These are phyloP conservation scores for Pelodiscus sinensis DNA, from an alignment of 2,113 vertebrate genomes.

Conservation along the genomic window DNA sequence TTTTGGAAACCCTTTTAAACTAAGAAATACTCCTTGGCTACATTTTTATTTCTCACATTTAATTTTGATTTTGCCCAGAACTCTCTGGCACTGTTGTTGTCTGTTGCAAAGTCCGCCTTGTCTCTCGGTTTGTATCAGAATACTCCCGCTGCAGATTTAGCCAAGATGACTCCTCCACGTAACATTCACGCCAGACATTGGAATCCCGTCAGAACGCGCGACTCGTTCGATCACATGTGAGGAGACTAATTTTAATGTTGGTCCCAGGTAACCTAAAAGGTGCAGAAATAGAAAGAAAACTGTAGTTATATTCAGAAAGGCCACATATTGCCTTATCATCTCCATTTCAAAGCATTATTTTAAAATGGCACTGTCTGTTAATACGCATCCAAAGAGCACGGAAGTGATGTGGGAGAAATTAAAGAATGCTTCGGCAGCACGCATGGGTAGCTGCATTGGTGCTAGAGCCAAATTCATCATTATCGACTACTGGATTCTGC, in stretches of 20 bases:
- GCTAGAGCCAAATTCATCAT: background rate
- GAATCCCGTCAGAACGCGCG: constrained; percentile 55
- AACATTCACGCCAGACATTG: background rate
- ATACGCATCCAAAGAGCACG: background rate
- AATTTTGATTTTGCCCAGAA: background rate
- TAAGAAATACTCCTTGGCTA: background rate
- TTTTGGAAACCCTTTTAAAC: background rate
- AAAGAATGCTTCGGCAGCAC: background rate
- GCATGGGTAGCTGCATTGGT: background rate
- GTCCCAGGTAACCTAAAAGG: background rate
- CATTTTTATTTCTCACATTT: background rate
- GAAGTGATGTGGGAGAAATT: background rate
- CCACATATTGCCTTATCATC: background rate
- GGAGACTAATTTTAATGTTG: constrained; percentile 40
- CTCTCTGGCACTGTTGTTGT: constrained; percentile 20
- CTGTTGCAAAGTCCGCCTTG: constrained; percentile 45
- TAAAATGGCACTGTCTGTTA: background rate
- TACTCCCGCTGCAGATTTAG: constrained; percentile 32
- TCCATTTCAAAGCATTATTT: background rate
- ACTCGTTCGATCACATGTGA: constrained; percentile 76
- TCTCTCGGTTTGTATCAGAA: constrained; percentile 10
- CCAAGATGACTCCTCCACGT: constrained; percentile 46
- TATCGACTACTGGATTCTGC: background rate
- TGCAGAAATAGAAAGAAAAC: background rate
- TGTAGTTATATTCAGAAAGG: background rate